phyloP scores from a whole-genome alignment of 1,140 invertebrate species.

The Pollicipes pollicipes region DNA sequence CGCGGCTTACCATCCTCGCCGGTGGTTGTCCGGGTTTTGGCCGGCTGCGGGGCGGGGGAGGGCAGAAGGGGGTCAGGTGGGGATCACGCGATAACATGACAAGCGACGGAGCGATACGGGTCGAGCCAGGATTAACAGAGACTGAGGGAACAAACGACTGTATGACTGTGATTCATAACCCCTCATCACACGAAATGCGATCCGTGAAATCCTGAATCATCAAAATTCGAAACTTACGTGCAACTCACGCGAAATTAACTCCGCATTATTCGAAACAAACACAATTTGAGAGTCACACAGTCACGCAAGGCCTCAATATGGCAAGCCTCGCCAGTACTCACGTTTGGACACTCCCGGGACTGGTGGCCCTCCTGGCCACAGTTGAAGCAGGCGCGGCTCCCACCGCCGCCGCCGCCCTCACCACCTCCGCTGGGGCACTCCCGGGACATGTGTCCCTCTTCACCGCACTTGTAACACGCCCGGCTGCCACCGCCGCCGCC shows the following conservation, averaged over 20 bases:
- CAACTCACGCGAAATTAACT: too few relatives aligned
- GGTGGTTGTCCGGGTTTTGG: slow-evolving; percentile 1
- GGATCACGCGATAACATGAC: too few relatives aligned
- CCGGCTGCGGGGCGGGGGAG: neutral
- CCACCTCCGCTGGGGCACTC: slow-evolving; percentile 19
- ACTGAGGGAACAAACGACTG: neutral
- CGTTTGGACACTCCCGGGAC: slow-evolving; percentile 25
- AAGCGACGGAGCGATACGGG: too few relatives aligned
- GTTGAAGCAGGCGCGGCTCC: slow-evolving; percentile 4
- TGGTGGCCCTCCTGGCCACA: slow-evolving; percentile 26
- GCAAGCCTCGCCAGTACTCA: too few relatives aligned
- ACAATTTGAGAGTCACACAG: too few relatives aligned
- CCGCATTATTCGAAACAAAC: too few relatives aligned
- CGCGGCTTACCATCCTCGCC: slow-evolving; percentile 8
- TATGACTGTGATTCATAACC: neutral
- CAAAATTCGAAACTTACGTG: too few relatives aligned
- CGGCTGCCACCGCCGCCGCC: slow-evolving; percentile 3
- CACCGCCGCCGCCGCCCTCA: slow-evolving; percentile 14
- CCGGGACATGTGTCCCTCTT: slow-evolving; percentile 22
- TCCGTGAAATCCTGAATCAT: neutral
- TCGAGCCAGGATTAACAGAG: too few relatives aligned
- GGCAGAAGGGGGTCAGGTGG: too few relatives aligned
- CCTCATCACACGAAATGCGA: slow-evolving; percentile 5
- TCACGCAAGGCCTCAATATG: too few relatives aligned
- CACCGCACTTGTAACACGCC: slow-evolving; percentile 19